phyloP scores from a whole-genome alignment of 2,113 vertebrate species.

The Barbus barbus region DNA sequence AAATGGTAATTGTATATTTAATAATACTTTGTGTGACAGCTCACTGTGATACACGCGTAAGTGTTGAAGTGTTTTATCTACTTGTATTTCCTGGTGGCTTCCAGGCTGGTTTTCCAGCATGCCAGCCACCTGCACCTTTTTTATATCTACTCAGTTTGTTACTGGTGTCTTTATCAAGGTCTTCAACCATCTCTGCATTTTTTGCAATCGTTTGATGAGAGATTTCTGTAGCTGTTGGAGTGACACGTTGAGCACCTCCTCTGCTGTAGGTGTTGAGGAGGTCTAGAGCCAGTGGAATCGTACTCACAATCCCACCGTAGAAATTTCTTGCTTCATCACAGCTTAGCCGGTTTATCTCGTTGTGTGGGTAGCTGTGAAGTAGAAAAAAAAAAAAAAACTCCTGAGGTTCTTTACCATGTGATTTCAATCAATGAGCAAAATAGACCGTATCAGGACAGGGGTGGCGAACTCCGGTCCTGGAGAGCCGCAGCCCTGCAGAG shows the following conservation, averaged over 20 bases:
- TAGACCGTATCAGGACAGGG: background rate
- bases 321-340: conserved; percentile 77
- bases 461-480: too few relatives aligned
- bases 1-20: background rate
- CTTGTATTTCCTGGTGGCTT: too few relatives aligned
- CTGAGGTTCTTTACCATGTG: background rate
- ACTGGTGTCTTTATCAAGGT: background rate
- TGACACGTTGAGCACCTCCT: background rate
- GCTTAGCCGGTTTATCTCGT: conserved; percentile 80
- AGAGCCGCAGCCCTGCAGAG: too few relatives aligned
- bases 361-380: conserved; percentile 75
- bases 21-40: background rate
- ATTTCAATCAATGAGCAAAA: background rate
- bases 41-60: background rate
- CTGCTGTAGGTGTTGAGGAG: conserved; percentile 64
- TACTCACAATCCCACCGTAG: conserved; percentile 80
- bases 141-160: too few relatives aligned
- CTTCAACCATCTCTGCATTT: background rate
- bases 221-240: background rate
- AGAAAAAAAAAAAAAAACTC: too few relatives aligned
- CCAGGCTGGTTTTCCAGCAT: too few relatives aligned
- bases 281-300: conserved; percentile 77
- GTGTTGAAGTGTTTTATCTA: background rate
- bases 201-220: background rate
- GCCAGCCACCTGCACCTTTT: too few relatives aligned